A percentile compares a stretch with the other conserved stretches of the same genome.
phyloP scores from a whole-genome alignment of 2,113 vertebrate species.

The Labeo catla region DNA sequence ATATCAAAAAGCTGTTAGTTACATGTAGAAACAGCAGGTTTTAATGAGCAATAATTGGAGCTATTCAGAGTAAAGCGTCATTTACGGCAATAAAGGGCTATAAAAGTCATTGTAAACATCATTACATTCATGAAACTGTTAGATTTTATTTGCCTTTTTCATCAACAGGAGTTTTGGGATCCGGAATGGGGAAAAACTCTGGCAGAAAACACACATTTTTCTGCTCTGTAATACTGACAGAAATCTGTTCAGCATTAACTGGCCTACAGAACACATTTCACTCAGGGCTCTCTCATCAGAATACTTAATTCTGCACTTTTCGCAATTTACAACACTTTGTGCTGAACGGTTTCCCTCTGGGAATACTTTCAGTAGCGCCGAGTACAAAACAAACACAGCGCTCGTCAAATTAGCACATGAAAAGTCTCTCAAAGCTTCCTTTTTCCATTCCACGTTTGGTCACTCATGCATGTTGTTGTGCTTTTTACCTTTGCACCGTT shows the following conservation, averaged over 20 bases:
- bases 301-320: conserved; percentile 22
- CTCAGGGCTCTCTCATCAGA: not conserved
- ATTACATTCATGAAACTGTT: not conserved
- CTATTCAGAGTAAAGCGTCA: not conserved
- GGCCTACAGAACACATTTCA: conserved; percentile 19
- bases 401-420: not conserved
- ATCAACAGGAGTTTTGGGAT: not conserved
- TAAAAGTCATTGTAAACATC: conserved; percentile 12
- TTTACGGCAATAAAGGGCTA: not conserved
- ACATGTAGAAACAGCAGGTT: not conserved
- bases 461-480: not conserved
- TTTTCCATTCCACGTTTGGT: not conserved
- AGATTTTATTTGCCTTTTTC: not conserved
- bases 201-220: conserved; percentile 45
- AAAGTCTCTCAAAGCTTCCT: not conserved
- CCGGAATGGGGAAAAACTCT: conserved; percentile 17
- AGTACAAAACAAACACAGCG: not conserved
- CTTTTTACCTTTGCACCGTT: conserved; percentile 37
- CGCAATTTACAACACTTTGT: not conserved
- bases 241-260: conserved; percentile 56
- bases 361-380: not conserved
- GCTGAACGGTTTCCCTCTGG: not conserved
- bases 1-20: not conserved
- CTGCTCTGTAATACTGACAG: conserved; percentile 30
- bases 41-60: not conserved